Evolutionary conservation across 2,888 invertebrate genomes (phyloP), one percentile per base, ranked within the genome.

Genomic region (Aleiodes leptofemur): DNA sequence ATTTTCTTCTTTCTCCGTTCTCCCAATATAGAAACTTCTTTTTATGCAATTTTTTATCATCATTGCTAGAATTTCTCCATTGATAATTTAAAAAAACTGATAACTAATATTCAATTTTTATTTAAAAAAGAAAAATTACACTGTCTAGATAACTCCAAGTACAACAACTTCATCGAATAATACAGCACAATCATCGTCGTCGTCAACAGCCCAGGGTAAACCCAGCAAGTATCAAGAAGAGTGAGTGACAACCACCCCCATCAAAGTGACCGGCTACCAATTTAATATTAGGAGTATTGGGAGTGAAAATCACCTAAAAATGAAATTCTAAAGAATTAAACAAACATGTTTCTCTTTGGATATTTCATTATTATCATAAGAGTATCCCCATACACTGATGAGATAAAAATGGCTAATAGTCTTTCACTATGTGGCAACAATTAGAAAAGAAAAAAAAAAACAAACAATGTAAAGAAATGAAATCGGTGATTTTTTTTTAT

Each of bases 111-210:
- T 16, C 29, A 29, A 13, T 68, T 34, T 43, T 66, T 66, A 69
- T 29, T 59, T n/a, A n/a, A n/a, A n/a, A n/a, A n/a, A n/a, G n/a
- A n/a, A n/a, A 78, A 78, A 77, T 77, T 16, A 48, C 43, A 16
- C 51, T 69, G 29, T 69, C 4, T n/a, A 53, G 53, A 13, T 69
- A 53, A 38, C 38, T 14, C 69, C 69, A 13, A 72, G 11, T 48
- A 13, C 55, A 55, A 23, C 64, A 61, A 13, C 38, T 2, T 61
- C 6, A 23, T 23, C 23, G 5, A 61, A 38, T 38, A 61, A n/a
- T n/a, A 61, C 61, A 43, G 64, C 43, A 43, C 64, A n/a, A 43
- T 16, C 48, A 23, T 43, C 23, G 23, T 23, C 23, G 23, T 23
- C 23, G 23, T 23, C 64, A 43, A 43, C 64, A 48, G 48, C 43